Evolutionary conservation across 2,113 vertebrate species (phyloP).

Genomic region (Willisornis vidua): DNA sequence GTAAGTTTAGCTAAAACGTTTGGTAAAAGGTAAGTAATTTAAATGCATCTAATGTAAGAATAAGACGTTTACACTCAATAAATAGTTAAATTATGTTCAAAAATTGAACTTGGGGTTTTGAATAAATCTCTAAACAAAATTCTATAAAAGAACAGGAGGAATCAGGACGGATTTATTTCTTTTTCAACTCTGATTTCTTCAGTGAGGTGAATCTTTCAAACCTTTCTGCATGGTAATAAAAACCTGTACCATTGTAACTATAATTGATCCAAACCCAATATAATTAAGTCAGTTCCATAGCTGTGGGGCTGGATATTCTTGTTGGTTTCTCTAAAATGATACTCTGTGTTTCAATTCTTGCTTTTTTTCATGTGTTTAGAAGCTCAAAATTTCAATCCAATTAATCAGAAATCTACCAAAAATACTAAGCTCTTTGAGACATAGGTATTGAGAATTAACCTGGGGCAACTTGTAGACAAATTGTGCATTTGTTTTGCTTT

Average conservation of each 20-base stretch:
- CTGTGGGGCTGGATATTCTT: neutral
- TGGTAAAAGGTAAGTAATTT: neutral
- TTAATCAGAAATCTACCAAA: neutral
- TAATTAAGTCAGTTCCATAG: neutral
- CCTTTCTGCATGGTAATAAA: neutral
- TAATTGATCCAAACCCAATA: neutral
- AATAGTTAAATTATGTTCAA: neutral
- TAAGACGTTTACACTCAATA: neutral
- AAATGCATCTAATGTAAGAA: neutral
- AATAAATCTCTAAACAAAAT: neutral
- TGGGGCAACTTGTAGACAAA: neutral
- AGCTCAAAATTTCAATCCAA: neutral
- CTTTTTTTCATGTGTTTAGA: neutral
- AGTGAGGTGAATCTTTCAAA: neutral
- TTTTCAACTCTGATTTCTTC: neutral
- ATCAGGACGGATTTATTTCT: neutral
- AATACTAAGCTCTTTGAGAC: neutral
- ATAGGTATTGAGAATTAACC: neutral
- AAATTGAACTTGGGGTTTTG: rapidly evolving
- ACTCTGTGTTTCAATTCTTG: neutral
- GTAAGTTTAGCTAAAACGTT: neutral
- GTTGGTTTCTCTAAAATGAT: neutral
- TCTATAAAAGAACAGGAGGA: neutral
- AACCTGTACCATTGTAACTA: neutral
- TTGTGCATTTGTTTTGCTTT: neutral